Percentiles rank a stretch among this genome's conserved stretches.
Conservation (phyloP, 1,140 invertebrate genomes). For the Bradynema listronoti region DNA sequence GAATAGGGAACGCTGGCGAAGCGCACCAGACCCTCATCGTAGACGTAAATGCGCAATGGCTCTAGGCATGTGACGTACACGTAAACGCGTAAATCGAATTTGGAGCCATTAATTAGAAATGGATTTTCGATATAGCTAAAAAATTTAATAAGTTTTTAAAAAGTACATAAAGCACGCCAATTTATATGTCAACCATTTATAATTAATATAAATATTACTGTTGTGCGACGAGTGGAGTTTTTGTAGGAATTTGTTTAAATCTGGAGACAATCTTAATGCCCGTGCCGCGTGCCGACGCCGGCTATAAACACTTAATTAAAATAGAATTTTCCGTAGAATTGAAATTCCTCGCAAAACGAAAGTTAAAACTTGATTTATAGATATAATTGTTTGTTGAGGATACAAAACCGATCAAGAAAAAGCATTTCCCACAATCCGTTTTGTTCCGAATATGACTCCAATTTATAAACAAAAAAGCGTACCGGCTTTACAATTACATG, state of each 20-base stretch:
- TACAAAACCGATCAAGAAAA: no score
- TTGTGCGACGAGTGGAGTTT: conserved; percentile 75
- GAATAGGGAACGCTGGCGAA: conserved; percentile 67
- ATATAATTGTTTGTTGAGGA: no score
- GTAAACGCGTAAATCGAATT: conserved; percentile 89
- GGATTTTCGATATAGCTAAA: conserved; percentile 82
- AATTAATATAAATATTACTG: no score
- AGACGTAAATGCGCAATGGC: conserved; percentile 83
- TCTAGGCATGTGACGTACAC: conserved; percentile 88
- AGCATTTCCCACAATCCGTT: no score
- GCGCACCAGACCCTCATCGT: conserved; percentile 84
- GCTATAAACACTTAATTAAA: conserved; percentile 63
- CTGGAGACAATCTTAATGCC: conserved; percentile 87
- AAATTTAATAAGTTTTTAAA: conserved; percentile 1
- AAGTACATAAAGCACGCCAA: background rate
- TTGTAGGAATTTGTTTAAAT: conserved; percentile 78
- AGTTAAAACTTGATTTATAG: no score
- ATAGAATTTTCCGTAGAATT: no score
- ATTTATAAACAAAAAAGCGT: no score
- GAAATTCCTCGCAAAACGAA: no score
- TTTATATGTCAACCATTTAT: no score
- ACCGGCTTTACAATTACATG: conserved; percentile 68
- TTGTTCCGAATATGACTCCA: no score
- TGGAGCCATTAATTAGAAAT: conserved; percentile 85
- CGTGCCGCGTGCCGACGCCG: conserved; percentile 84